phyloP scores from a whole-genome alignment of 2,888 invertebrate genomes.

The Drosophila testacea region DNA sequence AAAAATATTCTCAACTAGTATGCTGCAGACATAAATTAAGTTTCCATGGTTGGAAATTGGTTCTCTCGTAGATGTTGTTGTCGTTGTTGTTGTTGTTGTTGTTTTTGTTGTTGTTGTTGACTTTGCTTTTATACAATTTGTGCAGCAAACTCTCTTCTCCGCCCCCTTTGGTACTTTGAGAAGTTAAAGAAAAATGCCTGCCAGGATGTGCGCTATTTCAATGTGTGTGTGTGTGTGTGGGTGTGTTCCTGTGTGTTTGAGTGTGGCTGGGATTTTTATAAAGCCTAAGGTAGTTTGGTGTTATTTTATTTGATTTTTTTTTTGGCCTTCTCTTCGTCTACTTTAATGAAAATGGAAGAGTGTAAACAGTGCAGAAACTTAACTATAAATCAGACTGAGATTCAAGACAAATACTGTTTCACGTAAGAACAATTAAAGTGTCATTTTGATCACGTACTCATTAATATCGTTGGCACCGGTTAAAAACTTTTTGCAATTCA shows the following conservation, averaged over 20 bases:
- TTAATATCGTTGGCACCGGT: slow-evolving; percentile 30
- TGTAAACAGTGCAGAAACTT: slow-evolving; percentile 64
- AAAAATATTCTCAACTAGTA: slow-evolving; percentile 83
- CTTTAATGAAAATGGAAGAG: slow-evolving; percentile 69
- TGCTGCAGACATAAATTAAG: slow-evolving; percentile 85
- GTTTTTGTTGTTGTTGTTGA: slow-evolving; percentile 70
- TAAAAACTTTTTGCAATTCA: neutral
- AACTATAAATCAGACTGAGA: slow-evolving; percentile 18
- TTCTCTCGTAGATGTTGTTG: slow-evolving; percentile 70
- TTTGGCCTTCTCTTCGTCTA: slow-evolving; percentile 45
- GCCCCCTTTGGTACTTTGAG: slow-evolving; percentile 57
- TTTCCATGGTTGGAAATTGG: slow-evolving; percentile 85
- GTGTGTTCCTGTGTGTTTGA: slow-evolving; percentile 32
- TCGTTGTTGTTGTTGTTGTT: slow-evolving; percentile 22
- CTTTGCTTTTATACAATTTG: slow-evolving; percentile 80
- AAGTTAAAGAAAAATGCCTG: slow-evolving; percentile 74
- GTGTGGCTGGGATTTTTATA: slow-evolving; percentile 71
- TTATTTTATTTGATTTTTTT: slow-evolving; percentile 77
- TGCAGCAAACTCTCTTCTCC: slow-evolving; percentile 40
- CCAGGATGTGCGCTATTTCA: slow-evolving; percentile 53
- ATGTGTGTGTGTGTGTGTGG: slow-evolving; percentile 28
- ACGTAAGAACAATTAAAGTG: too few species aligned
- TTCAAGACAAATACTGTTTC: slow-evolving; percentile 5
- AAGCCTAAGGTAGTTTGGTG: slow-evolving; percentile 82
- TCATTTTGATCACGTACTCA: slow-evolving; percentile 44